These are phyloP conservation scores for Mechanitis messenoides DNA, from an alignment of 2,888 invertebrate genomes.

Conservation along the genomic window DNA sequence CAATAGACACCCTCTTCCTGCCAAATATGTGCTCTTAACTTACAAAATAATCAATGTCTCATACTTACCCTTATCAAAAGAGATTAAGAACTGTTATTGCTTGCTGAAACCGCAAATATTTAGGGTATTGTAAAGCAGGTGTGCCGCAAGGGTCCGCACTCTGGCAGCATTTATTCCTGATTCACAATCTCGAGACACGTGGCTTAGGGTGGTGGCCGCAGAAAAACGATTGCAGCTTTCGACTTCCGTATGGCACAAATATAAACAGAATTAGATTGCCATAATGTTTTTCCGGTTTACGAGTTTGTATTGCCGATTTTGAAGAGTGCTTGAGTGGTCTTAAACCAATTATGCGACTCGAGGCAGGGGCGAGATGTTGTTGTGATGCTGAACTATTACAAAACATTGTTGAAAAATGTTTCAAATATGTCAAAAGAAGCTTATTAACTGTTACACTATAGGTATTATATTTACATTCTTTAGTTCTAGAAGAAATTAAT, in stretches of 20 bases:
- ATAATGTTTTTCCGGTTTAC: constrained; percentile 73
- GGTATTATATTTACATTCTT: background rate
- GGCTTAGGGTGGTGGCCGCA: constrained; percentile 63
- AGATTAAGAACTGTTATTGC: constrained; percentile 40
- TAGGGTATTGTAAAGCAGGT: constrained; percentile 57
- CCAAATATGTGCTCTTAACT: constrained; percentile 62
- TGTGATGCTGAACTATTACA: no score
- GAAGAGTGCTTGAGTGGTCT: constrained; percentile 55
- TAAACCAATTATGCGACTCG: constrained; percentile 49
- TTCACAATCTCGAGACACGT: constrained; percentile 69
- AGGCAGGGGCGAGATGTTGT: constrained; percentile 7
- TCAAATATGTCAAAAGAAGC: no score
- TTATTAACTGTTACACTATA: no score
- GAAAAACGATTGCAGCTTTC: constrained; percentile 65
- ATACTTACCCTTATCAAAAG: constrained; percentile 34
- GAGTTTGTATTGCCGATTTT: constrained; percentile 56
- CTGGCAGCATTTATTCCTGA: constrained; percentile 68
- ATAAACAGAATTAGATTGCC: constrained; percentile 70
- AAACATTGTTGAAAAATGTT: no score
- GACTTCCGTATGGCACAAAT: constrained; percentile 69
- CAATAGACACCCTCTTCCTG: constrained; percentile 75
- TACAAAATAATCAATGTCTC: constrained; percentile 38
- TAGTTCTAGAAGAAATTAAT: background rate
- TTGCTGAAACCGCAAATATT: constrained; percentile 23
- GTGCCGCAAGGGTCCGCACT: constrained; percentile 64